Evolutionary conservation across 2,113 vertebrate species (phyloP).

Genomic region (Andinoacara biseriatus): DNA sequence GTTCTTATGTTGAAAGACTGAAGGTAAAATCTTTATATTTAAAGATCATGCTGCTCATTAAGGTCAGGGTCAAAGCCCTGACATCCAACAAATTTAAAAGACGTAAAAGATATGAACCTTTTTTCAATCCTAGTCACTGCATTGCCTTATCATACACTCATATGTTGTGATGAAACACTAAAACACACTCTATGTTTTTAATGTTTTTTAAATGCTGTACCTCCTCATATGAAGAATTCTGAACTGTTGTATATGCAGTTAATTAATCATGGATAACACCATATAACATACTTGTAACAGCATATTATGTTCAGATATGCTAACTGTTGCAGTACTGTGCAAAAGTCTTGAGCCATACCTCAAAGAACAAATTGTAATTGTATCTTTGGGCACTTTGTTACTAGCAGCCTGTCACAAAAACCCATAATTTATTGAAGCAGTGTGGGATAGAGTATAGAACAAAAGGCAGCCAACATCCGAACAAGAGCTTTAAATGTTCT

Average conservation of each 20-base stretch:
- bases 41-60: not conserved
- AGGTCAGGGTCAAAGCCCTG: not conserved
- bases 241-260: not conserved
- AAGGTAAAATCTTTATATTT: conserved; percentile 4
- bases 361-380: too few relatives aligned
- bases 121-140: conserved; percentile 25
- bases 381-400: too few relatives aligned
- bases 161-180: not conserved
- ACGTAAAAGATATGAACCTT: conserved; percentile 9
- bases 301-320: not conserved
- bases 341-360: not conserved
- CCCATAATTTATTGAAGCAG: not conserved
- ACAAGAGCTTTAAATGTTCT: not conserved
- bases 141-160: conserved; percentile 54
- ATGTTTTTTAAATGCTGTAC: not conserved
- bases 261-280: not conserved
- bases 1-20: not conserved
- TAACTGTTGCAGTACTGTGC: not conserved
- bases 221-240: not conserved
- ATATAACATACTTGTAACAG: not conserved
- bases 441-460: not conserved
- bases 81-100: conserved; percentile 12
- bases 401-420: too few relatives aligned
- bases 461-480: not conserved
- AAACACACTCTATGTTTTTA: not conserved